These are phyloP conservation scores for Hassar affinis DNA, from an alignment of 2,113 vertebrate genomes.

Conservation along the genomic window DNA sequence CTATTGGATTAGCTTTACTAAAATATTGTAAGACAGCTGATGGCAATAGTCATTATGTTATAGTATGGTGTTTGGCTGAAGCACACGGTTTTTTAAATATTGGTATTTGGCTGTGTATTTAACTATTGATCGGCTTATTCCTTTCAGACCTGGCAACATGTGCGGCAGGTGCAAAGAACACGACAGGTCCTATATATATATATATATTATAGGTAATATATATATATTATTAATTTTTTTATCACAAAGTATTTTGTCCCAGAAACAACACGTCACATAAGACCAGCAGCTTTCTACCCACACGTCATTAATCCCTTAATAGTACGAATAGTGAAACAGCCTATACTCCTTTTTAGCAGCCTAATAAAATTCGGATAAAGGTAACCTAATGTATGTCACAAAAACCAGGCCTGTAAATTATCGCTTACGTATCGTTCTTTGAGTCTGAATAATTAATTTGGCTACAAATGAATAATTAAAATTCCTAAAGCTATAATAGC, in stretches of 20 bases:
- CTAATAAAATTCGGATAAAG: neutral
- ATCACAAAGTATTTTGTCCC: neutral
- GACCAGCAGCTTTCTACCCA: neutral
- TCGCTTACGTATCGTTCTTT: conserved; percentile 4
- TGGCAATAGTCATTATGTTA: no score
- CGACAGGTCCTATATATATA: neutral
- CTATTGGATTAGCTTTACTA: no score
- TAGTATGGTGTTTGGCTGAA: neutral
- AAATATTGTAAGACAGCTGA: no score
- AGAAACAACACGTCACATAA: neutral
- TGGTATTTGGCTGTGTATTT: neutral
- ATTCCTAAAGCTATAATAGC: conserved; percentile 27
- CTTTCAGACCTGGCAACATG: neutral
- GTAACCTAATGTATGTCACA: neutral
- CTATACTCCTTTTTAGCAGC: neutral
- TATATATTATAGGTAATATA: neutral
- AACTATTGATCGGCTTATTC: neutral
- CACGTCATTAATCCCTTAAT: neutral
- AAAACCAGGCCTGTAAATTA: conserved; percentile 1
- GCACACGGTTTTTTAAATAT: neutral
- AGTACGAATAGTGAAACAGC: neutral
- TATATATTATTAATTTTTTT: neutral
- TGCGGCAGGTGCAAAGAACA: neutral
- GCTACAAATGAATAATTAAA: conserved; percentile 52
- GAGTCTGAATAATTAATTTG: conserved; percentile 69